Conservation (phyloP, 2,113 vertebrate species). For the Formicarius rufipectus region DNA sequence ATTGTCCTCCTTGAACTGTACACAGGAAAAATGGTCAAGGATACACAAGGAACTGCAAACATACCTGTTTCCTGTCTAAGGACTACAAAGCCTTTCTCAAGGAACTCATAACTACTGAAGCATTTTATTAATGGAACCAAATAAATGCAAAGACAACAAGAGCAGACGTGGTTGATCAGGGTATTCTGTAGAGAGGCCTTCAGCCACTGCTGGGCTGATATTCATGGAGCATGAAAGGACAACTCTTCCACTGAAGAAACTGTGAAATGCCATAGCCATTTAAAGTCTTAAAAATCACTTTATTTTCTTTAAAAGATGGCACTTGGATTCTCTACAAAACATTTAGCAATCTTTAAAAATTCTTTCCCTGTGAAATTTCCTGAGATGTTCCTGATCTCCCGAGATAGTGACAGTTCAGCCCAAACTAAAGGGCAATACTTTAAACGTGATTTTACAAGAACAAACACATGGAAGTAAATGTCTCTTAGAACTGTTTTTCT, state of each 20-base stretch:
- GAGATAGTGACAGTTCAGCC: background rate
- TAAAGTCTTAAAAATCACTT: accelerated
- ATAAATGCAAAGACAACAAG: background rate
- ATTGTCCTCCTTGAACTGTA: constrained; percentile 44
- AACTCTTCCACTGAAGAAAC: background rate
- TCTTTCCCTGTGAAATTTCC: background rate
- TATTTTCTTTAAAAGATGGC: background rate
- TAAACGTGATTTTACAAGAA: background rate
- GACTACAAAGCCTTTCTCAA: constrained; percentile 48
- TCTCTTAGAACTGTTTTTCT: background rate
- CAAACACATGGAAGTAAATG: background rate
- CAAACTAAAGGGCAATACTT: background rate
- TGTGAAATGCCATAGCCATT: background rate
- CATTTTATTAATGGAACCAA: background rate
- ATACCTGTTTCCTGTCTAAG: constrained; percentile 60
- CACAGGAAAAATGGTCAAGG: constrained; percentile 71
- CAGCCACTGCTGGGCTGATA: background rate
- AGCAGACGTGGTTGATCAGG: background rate
- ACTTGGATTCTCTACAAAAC: background rate
- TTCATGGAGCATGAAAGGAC: background rate
- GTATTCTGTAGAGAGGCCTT: background rate
- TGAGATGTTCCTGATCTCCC: background rate
- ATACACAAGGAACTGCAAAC: constrained; percentile 28
- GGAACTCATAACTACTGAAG: background rate
- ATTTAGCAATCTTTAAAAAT: background rate